phyloP scores from a whole-genome alignment of 2,888 invertebrate genomes.

The Cantharis rufa region DNA sequence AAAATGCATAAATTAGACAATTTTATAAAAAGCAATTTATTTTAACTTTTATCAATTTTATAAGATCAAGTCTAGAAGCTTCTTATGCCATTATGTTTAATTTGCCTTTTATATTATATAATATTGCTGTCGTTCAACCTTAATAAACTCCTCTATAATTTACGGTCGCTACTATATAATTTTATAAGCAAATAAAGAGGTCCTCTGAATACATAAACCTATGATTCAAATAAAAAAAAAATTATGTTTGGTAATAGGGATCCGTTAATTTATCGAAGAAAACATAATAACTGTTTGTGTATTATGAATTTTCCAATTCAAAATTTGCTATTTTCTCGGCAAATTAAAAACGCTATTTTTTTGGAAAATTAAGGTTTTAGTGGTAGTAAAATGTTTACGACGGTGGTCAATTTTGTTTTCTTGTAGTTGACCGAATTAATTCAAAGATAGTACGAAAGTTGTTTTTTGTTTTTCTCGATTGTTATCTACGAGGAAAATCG shows the following conservation, averaged over 20 bases:
- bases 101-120: not conserved
- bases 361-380: not conserved
- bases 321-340: not conserved
- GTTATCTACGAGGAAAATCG: not conserved
- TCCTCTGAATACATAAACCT: not conserved
- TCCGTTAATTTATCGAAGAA: not conserved
- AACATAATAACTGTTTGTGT: not conserved
- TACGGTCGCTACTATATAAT: not conserved
- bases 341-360: not conserved
- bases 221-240: not conserved
- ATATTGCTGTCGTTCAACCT: not conserved
- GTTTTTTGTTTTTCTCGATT: not conserved
- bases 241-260: not conserved
- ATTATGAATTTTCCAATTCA: not conserved
- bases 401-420: not conserved
- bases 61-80: not conserved
- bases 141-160: not conserved
- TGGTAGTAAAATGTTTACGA: not conserved
- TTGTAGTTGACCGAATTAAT: not conserved
- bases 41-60: not conserved
- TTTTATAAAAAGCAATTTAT: not conserved
- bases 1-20: not conserved
- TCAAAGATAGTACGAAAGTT: not conserved
- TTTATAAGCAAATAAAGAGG: not conserved
- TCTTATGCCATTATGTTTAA: not conserved